Conservation (phyloP, 2,113 vertebrate species). For the Cebidichthys violaceus region DNA sequence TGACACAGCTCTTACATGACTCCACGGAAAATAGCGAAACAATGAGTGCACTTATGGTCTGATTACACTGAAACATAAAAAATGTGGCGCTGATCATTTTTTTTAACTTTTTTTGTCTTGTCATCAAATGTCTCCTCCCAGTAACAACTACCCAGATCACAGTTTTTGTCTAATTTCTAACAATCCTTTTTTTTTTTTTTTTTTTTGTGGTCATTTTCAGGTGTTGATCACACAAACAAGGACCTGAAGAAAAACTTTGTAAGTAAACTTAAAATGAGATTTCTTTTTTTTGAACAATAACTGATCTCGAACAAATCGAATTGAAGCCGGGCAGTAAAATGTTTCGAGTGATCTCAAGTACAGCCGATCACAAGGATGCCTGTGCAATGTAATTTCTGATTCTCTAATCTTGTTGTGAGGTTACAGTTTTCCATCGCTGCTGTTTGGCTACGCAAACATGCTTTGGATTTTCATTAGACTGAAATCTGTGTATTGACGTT, state of each 20-base stretch:
- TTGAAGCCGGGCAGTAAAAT: not conserved
- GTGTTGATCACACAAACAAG: slow-evolving; percentile 71
- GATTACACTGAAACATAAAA: slow-evolving; percentile 34
- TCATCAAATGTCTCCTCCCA: not conserved
- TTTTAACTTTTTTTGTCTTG: slow-evolving; percentile 9
- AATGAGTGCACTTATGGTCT: slow-evolving; percentile 43
- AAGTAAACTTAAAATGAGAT: slow-evolving; percentile 49
- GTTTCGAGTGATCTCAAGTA: not conserved
- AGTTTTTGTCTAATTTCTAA: not conserved
- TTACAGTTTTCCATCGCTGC: not conserved
- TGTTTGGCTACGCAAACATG: not conserved
- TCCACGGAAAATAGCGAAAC: slow-evolving; percentile 45
- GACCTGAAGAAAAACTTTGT: slow-evolving; percentile 77
- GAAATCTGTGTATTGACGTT: slow-evolving; percentile 46
- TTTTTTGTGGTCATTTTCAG: slow-evolving; percentile 37
- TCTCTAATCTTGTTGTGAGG: not conserved
- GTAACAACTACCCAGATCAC: not conserved
- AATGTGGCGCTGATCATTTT: slow-evolving; percentile 11
- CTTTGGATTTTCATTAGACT: slow-evolving; percentile 29
- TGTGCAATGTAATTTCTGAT: not conserved
- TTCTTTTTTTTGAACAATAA: slow-evolving; percentile 4
- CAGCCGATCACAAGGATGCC: not conserved
- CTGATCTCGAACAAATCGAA: not conserved
- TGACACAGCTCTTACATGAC: slow-evolving; percentile 39
- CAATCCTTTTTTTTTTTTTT: not conserved